phyloP scores from a whole-genome alignment of 2,797 vertebrate species.

The Spinus olivaceus region DNA sequence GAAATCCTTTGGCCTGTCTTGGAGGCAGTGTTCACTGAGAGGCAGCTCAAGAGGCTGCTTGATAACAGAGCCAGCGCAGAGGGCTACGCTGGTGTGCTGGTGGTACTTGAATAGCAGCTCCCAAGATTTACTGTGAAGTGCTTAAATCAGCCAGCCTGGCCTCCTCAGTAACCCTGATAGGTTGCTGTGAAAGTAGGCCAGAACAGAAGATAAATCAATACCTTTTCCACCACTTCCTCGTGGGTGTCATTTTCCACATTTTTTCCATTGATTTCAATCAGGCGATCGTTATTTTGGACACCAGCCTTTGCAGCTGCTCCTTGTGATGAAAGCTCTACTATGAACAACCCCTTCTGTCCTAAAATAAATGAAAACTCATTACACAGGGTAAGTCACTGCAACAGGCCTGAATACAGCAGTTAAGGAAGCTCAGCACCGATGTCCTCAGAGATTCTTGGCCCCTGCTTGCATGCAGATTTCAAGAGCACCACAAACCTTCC shows the following conservation, averaged over 20 bases:
- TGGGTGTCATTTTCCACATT: slow-evolving; percentile 82
- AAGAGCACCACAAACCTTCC: neutral
- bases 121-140: neutral
- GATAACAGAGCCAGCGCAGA: neutral
- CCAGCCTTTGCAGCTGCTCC: slow-evolving; percentile 84
- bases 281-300: slow-evolving; percentile 78
- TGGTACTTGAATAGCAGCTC: neutral
- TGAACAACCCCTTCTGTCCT: slow-evolving; percentile 82
- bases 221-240: slow-evolving; percentile 82
- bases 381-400: neutral
- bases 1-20: neutral
- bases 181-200: neutral
- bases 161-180: neutral
- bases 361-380: slow-evolving; percentile 24
- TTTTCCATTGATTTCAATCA: slow-evolving; percentile 90
- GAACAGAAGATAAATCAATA: slow-evolving; percentile 27
- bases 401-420: neutral
- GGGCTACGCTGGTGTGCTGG: neutral
- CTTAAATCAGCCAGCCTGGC: neutral
- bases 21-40: neutral
- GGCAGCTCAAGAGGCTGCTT: neutral
- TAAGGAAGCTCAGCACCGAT: neutral
- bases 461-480: neutral
- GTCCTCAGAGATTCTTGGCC: neutral
- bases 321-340: slow-evolving; percentile 78